Base-by-base conservation (phyloP, 1,140 invertebrate species). In the Leptopilina boulardi region DNA sequence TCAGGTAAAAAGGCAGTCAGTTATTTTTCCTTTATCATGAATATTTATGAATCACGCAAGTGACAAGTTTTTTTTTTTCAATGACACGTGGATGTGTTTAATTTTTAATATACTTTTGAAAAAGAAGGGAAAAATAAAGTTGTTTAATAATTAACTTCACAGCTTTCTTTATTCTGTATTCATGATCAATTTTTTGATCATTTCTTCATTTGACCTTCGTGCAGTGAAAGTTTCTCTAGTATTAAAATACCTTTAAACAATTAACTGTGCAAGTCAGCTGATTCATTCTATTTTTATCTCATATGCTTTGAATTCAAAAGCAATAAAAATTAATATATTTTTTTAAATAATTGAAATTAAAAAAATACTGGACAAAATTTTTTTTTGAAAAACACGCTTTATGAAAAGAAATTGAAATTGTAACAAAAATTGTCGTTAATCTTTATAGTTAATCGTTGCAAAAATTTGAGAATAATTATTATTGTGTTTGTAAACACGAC, bases 181-280 rank as follows among this genome's bases (percentile, higher is more conserved):
- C 23, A 11, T 21, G 19, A 13, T 59, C 21, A 21, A 8, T n/a
- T 18, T 21, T 54, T 18, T 18, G 10, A 23, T 59, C 21, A 66
- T 18, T 19, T 34, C 6, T 30, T 30, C 4, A 30, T 8, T 30
- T 5, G 23, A 66, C 59, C 59, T 66, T 66, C 13, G 13, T 26
- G 0, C n/a, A 66, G 59, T 3, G 59, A 66, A 66, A 66, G 59
- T 66, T 66, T 66, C 26, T 66, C 59, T 66, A 66, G 13, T 23
- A 26, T 66, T 66, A 13, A 30, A 34, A 66, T 30, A 30, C 59
- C n/a, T 30, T 30, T 19, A 26, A 10, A 21, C 18, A 56, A 11
- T 26, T 11, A 21, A 11, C 19, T 21, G 19, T 18, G 19, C 4
- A 23, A 59, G 21, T 15, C 56, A 59, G 56, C 59, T 66, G 26